Evolutionary conservation across 2,797 vertebrate species (phyloP), one percentile per base, ranked within the genome.

Genomic region (Chiloscyllium punctatum): DNA sequence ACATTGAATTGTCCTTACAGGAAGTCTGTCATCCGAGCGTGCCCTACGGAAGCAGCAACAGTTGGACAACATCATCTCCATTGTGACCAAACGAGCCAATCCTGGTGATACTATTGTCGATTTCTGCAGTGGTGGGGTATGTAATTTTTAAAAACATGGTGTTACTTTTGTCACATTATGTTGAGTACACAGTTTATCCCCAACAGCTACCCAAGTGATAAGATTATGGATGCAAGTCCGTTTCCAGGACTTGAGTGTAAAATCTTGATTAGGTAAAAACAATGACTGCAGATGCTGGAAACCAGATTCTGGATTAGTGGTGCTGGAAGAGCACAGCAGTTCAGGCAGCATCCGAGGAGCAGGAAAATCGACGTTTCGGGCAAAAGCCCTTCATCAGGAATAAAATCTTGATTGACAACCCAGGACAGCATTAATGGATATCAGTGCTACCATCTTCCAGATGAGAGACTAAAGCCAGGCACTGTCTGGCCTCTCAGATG

Each of bases 121-220:
- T 97, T 99, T 99, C 97, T 99, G 99, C 98, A 99, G 99, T 25
- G 99, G 99, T 94, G 99, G 99, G 97, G 99, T 99, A 98, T 48
- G n/a, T 96, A 68, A 96, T 94, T 96, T 96, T 96, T 96, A 95
- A 33, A 69, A 42, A 6, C n/a, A 91, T 33, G 66, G 15, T 48
- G n/a, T 77, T 77, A 7, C 68, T 57, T 21, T 30, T 51, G 7
- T 95, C 77, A 30, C 27, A 7, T 77, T 57, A 18, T 71, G n/a
- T 51, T 74, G 68, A 72, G n/a, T 51, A 1, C 82, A 21, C 21
- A 48, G 82, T 84, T 16, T 48, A 37, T 25, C 48, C 42, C 42
- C 42, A 23, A 62, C 37, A 48, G 21, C 37, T 23, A 84, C 48
- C 42, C 8, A n/a, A 79, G 33, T 79, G 33, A 37, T 37, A 7